Percentiles rank a stretch among this genome's conserved stretches.
These are phyloP conservation scores for Serinus canaria DNA, from an alignment of 2,113 vertebrate species.

Conservation along the genomic window DNA sequence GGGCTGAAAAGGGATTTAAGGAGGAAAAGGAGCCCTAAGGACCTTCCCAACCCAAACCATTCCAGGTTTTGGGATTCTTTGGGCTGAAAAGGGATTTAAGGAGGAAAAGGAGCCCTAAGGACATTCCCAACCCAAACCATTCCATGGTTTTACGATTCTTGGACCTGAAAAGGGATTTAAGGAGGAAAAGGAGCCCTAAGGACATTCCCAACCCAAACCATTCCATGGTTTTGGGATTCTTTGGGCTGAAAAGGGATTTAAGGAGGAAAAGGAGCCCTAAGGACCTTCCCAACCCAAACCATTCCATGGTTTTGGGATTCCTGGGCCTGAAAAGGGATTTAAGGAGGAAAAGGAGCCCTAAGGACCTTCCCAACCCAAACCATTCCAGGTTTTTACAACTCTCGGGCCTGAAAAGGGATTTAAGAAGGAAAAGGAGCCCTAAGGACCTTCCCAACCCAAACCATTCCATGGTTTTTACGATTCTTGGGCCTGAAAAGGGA, in stretches of 20 bases:
- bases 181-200: neutral
- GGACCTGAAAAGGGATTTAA: neutral
- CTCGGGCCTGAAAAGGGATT: neutral
- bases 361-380: neutral
- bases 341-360: neutral
- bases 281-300: neutral
- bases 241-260: neutral
- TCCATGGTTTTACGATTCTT: neutral
- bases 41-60: neutral
- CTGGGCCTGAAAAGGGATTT: too few species aligned
- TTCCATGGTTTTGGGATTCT: neutral
- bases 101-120: neutral
- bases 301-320: accelerated
- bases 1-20: too few species aligned
- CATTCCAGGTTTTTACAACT: neutral
- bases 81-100: neutral
- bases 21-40: neutral
- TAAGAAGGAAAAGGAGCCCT: neutral
- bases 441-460: neutral
- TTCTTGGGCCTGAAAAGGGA: neutral
- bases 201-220: neutral
- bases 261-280: neutral
- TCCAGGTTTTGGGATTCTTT: neutral
- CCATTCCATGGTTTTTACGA: accelerated
- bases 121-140: too few species aligned